Percentiles rank a stretch among this genome's conserved stretches.
phyloP scores from a whole-genome alignment of 2,113 vertebrate species.

The Oreochromis tanganicae region DNA sequence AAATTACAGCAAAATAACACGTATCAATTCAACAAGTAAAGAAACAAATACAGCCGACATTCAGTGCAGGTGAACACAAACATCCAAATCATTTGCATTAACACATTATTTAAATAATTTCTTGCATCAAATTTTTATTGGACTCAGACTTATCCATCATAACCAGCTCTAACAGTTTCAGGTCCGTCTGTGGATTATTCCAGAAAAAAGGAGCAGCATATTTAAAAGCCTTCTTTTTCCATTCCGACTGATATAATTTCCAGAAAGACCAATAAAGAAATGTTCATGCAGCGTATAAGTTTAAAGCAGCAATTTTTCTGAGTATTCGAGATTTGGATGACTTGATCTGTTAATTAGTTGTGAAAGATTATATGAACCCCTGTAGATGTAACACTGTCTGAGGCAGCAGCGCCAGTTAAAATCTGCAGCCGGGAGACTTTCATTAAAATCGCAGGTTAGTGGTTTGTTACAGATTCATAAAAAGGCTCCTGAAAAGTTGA shows the following conservation, averaged over 20 bases:
- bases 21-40: neutral
- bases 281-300: neutral
- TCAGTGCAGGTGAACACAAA: neutral
- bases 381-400: neutral
- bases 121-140: neutral
- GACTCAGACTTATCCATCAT: neutral
- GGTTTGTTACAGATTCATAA: neutral
- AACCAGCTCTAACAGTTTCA: neutral
- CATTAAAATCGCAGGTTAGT: neutral
- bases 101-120: neutral
- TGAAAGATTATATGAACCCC: neutral
- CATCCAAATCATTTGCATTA: neutral
- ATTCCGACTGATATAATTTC: neutral
- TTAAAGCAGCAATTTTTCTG: neutral
- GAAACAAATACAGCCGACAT: accelerated
- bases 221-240: neutral
- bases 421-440: neutral
- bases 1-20: neutral
- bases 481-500: neutral
- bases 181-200: neutral
- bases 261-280: neutral
- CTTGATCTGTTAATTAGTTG: neutral
- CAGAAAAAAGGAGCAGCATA: neutral
- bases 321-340: neutral
- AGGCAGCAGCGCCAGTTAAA: neutral